phyloP scores from a whole-genome alignment of 2,113 vertebrate species.

The Mirounga angustirostris region DNA sequence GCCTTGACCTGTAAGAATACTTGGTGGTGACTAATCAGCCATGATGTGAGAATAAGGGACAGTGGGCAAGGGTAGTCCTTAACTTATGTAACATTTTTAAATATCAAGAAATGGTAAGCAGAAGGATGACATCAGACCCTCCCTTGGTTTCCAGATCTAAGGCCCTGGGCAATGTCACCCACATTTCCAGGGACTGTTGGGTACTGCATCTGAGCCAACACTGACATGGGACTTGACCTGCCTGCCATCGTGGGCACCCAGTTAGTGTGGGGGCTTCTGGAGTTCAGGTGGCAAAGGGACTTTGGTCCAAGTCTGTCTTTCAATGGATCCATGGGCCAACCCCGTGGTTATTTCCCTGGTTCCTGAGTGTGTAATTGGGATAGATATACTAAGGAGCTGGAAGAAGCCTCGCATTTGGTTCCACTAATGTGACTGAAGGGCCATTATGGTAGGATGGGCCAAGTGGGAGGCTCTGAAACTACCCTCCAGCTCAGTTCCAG shows the following conservation, averaged over 20 bases:
- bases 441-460: not conserved
- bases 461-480: conserved; percentile 44
- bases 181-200: not conserved
- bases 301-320: not conserved
- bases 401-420: not conserved
- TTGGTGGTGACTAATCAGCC: not conserved
- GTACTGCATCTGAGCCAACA: not conserved
- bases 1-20: not conserved
- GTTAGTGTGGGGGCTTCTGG: not conserved
- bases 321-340: not conserved
- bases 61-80: not conserved
- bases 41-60: not conserved
- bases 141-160: not conserved
- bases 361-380: not conserved
- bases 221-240: not conserved
- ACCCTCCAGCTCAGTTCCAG: conserved; percentile 13
- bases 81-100: not conserved
- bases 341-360: not conserved
- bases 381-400: not conserved
- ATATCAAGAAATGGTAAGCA: not conserved
- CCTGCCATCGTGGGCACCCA: not conserved
- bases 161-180: not conserved
- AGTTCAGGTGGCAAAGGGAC: not conserved
- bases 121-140: not conserved
- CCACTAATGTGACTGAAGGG: conserved; percentile 19